These are phyloP conservation scores for Cariama cristata DNA, from an alignment of 2,113 vertebrate species.

Conservation along the genomic window DNA sequence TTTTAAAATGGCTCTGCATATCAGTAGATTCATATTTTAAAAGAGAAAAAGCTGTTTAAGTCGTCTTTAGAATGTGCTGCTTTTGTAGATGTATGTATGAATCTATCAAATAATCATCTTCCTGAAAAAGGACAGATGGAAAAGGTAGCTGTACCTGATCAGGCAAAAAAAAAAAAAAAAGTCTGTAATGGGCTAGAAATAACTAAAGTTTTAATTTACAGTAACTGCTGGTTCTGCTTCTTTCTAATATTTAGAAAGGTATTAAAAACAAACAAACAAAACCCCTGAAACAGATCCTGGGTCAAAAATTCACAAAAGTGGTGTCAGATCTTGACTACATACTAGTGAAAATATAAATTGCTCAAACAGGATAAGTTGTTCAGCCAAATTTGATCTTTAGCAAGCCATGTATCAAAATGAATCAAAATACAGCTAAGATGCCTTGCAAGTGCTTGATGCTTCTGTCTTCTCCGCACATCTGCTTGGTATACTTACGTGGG, in stretches of 20 bases:
- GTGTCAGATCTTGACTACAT: neutral
- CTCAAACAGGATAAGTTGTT: neutral
- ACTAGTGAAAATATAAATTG: neutral
- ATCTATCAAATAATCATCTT: neutral
- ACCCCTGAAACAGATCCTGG: neutral
- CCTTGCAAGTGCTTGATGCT: neutral
- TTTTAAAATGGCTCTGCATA: neutral
- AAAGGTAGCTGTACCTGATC: constrained; percentile 1
- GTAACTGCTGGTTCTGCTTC: constrained; percentile 26
- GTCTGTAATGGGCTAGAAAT: neutral
- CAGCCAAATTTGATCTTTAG: neutral
- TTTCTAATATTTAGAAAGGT: constrained; percentile 22
- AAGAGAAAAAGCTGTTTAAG: neutral
- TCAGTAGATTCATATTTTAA: neutral
- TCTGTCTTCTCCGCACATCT: neutral
- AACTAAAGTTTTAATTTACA: constrained; percentile 32
- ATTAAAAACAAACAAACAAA: neutral
- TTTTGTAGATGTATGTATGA: neutral
- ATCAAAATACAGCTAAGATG: neutral
- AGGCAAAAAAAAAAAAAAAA: neutral
- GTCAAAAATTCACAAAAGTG: neutral
- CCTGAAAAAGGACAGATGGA: neutral
- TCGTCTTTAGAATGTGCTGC: neutral
- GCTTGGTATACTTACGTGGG: fast-evolving
- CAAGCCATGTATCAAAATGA: neutral